These are phyloP conservation scores for Tromatobia lineatoria DNA, from an alignment of 2,888 invertebrate genomes.

Conservation along the genomic window DNA sequence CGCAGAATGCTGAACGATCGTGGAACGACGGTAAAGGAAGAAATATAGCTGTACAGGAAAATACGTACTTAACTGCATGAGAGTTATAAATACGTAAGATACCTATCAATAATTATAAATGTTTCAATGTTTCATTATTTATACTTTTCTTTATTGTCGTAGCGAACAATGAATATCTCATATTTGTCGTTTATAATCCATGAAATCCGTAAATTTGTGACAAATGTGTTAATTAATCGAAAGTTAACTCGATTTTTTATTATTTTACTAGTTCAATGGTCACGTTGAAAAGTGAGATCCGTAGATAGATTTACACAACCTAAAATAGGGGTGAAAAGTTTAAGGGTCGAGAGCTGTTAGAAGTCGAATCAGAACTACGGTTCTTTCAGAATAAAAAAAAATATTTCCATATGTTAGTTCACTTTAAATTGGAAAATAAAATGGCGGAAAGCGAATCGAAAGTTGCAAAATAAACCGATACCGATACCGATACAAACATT, in stretches of 20 bases:
- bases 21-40: neutral
- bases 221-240: too few relatives aligned
- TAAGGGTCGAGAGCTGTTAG: too few relatives aligned
- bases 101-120: neutral
- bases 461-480: neutral
- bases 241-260: too few relatives aligned
- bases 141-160: neutral
- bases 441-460: neutral
- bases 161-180: neutral
- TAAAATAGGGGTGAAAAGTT: too few relatives aligned
- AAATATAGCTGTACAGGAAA: slow-evolving; percentile 12
- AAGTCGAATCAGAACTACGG: neutral
- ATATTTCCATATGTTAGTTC: neutral
- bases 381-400: neutral
- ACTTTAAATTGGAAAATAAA: neutral
- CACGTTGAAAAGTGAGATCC: too few relatives aligned
- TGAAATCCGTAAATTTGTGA: too few relatives aligned
- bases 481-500: too few relatives aligned
- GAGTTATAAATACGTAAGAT: slow-evolving; percentile 11
- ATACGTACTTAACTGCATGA: neutral
- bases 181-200: too few relatives aligned
- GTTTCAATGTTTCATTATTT: neutral
- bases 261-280: too few relatives aligned
- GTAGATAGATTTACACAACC: too few relatives aligned
- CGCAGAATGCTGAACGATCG: slow-evolving; percentile 52